Evolutionary conservation across 2,113 vertebrate species (phyloP), one percentile per base, ranked within the genome.

Genomic region (Tamias sibiricus): DNA sequence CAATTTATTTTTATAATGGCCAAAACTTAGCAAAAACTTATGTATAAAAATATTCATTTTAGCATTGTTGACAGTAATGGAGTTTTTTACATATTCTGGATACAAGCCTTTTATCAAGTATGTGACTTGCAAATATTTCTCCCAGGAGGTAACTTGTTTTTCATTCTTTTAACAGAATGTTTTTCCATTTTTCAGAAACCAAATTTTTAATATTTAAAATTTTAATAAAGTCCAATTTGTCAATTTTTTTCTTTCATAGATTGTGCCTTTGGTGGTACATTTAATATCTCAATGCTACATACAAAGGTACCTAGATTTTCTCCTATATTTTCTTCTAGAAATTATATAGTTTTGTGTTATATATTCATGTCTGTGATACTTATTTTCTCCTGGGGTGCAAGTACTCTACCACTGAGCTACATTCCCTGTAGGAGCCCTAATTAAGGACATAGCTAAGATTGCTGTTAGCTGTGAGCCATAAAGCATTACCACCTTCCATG

Each of bases 31-130:
- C 59, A 86, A 92, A 91, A 77, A 79, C 20, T 47, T 72, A 17
- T 64, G 22, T 62, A 57, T n/a, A 88, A 84, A 89, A 88, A 47
- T 83, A 44, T 52, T 71, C 32, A 66, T 85, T 92, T 91, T 80
- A 42, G 12, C 2, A 37, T 89, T 85, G 22, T 62, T 62, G 26
- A 74, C 72, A 86, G 37, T 1, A n/a, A 54, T 76, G 49, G 24
- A 62, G 59, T 28, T 62, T 35, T 93, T 86, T 37, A 28, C 16
- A 87, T 91, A 81, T 75, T 87, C 32, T 52, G 42, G 7, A 16
- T 82, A 71, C 13, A 6, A 88, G 12, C 83, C 35, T 71, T 69
- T 57, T 62, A 82, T 71, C 26, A 82, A n/a, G n/a, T 76, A 49
- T 2, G 9, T 82, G 40, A 6, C 19, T 91, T 87, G 49, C 47